phyloP scores from a whole-genome alignment of 1,140 invertebrate species.

The Pseudomyrmex gracilis region DNA sequence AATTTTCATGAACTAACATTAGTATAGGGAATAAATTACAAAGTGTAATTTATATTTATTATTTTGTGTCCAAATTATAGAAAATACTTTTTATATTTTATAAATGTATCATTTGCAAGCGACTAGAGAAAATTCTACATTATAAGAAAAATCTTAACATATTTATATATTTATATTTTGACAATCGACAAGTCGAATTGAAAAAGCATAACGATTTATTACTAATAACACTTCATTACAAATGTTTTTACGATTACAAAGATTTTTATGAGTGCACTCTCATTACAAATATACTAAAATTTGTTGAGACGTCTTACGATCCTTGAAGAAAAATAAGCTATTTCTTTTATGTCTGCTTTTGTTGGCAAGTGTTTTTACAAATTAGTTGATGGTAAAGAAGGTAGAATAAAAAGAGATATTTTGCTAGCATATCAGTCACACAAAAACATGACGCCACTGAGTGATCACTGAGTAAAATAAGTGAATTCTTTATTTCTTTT shows the following conservation, averaged over 20 bases:
- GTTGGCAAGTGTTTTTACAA: constrained; percentile 42
- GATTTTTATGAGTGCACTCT: constrained; percentile 13
- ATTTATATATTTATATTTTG: neutral
- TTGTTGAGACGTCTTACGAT: constrained; percentile 32
- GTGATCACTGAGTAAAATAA: neutral
- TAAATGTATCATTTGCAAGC: neutral
- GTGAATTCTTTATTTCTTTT: constrained; percentile 31
- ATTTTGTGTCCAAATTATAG: neutral
- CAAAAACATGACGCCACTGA: neutral
- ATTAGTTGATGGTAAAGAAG: neutral
- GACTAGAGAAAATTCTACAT: no score
- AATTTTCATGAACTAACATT: no score
- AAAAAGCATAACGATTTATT: neutral
- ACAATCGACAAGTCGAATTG: constrained; percentile 1
- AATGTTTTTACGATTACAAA: no score
- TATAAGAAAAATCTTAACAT: neutral
- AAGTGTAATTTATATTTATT: no score
- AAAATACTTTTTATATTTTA: neutral
- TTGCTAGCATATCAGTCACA: neutral
- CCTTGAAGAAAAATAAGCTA: constrained; percentile 52
- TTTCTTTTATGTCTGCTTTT: constrained; percentile 14
- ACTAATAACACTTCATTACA: no score
- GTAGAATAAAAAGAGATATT: constrained; percentile 25
- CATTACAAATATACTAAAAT: constrained; percentile 20
- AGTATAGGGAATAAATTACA: no score